Base-by-base conservation (phyloP, 2,888 invertebrate genomes). In the Leptopilina drosophilae region DNA sequence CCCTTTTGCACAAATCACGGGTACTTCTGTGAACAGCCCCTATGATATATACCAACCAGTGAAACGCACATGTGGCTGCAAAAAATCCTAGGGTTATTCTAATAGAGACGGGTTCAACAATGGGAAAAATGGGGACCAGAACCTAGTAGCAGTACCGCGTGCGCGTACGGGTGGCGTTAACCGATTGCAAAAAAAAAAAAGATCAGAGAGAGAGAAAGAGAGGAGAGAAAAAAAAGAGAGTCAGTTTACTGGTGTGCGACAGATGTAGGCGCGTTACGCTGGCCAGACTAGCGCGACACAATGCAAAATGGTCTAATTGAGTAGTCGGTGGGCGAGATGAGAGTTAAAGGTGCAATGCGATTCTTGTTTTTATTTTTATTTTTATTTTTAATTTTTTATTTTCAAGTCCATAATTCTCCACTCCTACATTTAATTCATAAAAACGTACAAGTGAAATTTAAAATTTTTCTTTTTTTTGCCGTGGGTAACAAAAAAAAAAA, bases 181-280 rank as follows among this genome's bases (percentile, higher is more conserved):
- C 78, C 82, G 81, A 81, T 79, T 79, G 62, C 76, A 81, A 82
- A 84, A 82, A 79, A 79, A 82, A 81, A 81, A 81, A 81, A 83
- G 84, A 83, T 82, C 80, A 82, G 82, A 84, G 84, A 80, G 83
- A 84, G 40, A 84, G 82, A 81, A 80, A 76, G 56, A 64, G 77
- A 81, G 69, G 82, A 81, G 80, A 83, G 85, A 83, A 82, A 84
- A 80, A 66, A 78, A 53, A 77, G 79, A 73, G 75, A 78, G 73
- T 75, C 53, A 76, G 56, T 77, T 64, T 66, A 64, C 33, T 80
- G 66, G 42, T 42, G 86, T 86, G 87, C 88, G 89, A 90, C 90
- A 90, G 89, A 90, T 90, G 89, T 85, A 87, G 85, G 87, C 86
- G 49, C 89, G 89, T 87, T 86, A 85, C 85, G 85, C 85, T 87